These are phyloP conservation scores for Leptinotarsa undecemlineata DNA, from an alignment of 1,140 invertebrate genomes.

Conservation along the genomic window DNA sequence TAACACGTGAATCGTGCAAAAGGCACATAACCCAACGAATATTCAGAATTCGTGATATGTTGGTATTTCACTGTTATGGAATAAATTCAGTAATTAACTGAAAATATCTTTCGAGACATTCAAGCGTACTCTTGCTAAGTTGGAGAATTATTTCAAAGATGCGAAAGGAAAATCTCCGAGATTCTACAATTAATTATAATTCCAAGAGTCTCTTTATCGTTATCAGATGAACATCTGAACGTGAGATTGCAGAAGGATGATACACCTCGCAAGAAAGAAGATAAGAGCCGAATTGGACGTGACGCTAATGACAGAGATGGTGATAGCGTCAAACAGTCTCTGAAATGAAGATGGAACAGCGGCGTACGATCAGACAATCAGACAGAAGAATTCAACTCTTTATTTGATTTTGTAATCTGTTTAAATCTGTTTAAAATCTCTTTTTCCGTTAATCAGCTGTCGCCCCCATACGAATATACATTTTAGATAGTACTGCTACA, in stretches of 20 bases:
- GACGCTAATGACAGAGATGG: conserved; percentile 13
- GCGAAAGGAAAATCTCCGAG: conserved; percentile 16
- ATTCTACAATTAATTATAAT: conserved; percentile 33
- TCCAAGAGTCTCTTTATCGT: conserved; percentile 15
- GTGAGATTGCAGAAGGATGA: conserved; percentile 15
- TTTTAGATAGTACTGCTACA: no score
- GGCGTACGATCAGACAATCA: background rate
- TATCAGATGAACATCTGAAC: conserved; percentile 21
- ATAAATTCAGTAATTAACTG: conserved; percentile 24
- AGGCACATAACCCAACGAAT: background rate
- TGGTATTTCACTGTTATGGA: conserved; percentile 9
- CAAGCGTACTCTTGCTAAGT: conserved; percentile 14
- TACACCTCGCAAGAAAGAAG: conserved; percentile 21
- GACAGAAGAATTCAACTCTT: no score
- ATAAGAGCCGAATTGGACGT: conserved; percentile 12
- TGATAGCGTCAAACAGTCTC: conserved; percentile 3
- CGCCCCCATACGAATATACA: no score
- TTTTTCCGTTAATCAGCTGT: no score
- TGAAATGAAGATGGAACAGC: conserved; percentile 11
- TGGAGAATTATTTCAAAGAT: conserved; percentile 21
- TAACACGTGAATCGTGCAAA: background rate
- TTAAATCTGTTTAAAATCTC: no score
- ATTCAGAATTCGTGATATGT: conserved; percentile 10
- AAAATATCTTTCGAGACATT: conserved; percentile 16
- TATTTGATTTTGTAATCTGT: no score